Base-by-base conservation (phyloP, 2,888 invertebrate species). In the Catocala nupta region DNA sequence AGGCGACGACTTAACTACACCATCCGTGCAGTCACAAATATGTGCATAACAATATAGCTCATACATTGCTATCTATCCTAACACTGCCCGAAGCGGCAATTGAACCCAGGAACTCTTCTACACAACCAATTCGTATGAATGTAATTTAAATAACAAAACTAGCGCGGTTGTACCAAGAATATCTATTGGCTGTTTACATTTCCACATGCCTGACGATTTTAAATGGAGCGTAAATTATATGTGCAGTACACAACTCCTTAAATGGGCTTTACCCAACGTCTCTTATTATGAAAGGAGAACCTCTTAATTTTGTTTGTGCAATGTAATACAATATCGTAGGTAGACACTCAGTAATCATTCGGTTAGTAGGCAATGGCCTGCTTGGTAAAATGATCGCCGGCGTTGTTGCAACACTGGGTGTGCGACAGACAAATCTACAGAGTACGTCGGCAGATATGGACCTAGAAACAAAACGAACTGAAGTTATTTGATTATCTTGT, bases 271-370 rank as follows among this genome's bases (percentile, higher is more conserved):
- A 63, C 71, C 68, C 71, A 77, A 75, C 70, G 56, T 67, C 57
- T 65, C 63, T 58, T 70, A 76, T 83, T 81, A 78, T 80, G 81
- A 83, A 83, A 82, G 76, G 75, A 74, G 63, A 68, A 76, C 77
- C 79, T 78, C 79, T 78, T 73, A 77, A 78, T 72, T 80, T 78
- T 73, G 71, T 82, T 82, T 82, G 80, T 81, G 86, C 82, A 86
- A 85, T 78, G 74, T 84, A 84, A 85, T 80, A 81, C 81, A 82
- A 84, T 82, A 85, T 82, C 79, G 62, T 64, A 55, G 51, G 67
- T 69, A 61, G 59, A 58, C 65, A 63, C 68, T 52, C 56, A 55
- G 75, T 80, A 83, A 82, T 81, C 77, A 77, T 71, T 79, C 62
- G 48, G 71, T 64, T 70, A 75, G 73, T 75, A 74, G 71, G 69